phyloP scores from a whole-genome alignment of 2,113 vertebrate species.

The Leptosomus discolor region DNA sequence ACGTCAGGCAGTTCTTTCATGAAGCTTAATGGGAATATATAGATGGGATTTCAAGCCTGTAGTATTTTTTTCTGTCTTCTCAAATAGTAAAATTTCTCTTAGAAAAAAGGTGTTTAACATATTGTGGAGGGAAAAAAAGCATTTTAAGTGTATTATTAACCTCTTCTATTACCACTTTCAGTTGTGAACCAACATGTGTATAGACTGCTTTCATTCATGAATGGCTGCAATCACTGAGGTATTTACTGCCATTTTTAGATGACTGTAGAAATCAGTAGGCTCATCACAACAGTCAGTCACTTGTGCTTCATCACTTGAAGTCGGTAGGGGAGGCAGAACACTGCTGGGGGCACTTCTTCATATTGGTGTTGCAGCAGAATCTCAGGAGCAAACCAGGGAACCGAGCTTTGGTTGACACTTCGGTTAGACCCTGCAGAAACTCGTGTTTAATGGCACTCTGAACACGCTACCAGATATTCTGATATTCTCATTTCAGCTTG shows the following conservation, averaged over 20 bases:
- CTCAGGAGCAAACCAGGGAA: rapidly evolving
- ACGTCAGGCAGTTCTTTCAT: background rate
- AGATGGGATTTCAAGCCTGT: background rate
- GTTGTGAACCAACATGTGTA: background rate
- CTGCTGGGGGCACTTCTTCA: background rate
- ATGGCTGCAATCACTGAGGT: slow-evolving; percentile 27
- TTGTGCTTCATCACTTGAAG: background rate
- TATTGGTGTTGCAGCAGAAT: background rate
- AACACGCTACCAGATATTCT: background rate
- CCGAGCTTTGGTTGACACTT: background rate
- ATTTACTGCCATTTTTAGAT: background rate
- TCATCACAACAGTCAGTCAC: background rate
- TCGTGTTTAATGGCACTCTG: background rate
- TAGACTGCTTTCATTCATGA: background rate
- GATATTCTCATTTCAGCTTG: background rate
- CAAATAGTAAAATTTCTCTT: background rate
- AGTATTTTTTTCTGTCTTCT: background rate
- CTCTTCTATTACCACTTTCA: background rate
- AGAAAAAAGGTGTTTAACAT: background rate
- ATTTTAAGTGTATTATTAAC: background rate
- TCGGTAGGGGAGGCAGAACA: background rate
- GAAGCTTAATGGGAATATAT: background rate
- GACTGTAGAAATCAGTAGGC: background rate
- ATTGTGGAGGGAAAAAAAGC: background rate
- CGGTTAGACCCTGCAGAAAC: background rate